Evolutionary conservation across 2,797 vertebrate species (phyloP), one percentile per base, ranked within the genome.

Genomic region (Ptychadena robeensis): DNA sequence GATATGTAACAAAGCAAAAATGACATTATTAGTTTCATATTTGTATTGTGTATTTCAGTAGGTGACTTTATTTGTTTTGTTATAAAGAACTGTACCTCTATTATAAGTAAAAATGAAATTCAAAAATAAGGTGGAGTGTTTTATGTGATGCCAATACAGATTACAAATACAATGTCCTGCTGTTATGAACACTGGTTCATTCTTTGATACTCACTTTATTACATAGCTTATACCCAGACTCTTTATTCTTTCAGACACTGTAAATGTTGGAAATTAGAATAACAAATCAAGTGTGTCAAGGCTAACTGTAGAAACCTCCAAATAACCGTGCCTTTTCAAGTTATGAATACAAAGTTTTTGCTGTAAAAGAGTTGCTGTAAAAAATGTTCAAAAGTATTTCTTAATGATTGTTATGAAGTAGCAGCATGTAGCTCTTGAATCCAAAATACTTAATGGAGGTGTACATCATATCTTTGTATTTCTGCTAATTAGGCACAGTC

Each of bases 161-260:
- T 53, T 79, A 32, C 14, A n/a, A 59, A 70, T n/a, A 79, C 28
- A 14, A 30, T 61, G 2, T 57, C 77, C 67, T 61, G 66, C 67
- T 80, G 77, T 61, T 71, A 61, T 61, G 28, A 22, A 71, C 34
- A 12, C 67, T 70, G 0, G 6, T 71, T 70, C 70, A 37, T 70
- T 80, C 27, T 71, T 61, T 80, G 64, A 61, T 71, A 61, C 38
- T 30, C 44, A 68, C 67, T 32, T 63, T 27, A 27, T 34, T 12
- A 70, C 32, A 59, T 37, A 61, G 25, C 15, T 30, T 8, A 70
- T 22, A 69, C 6, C 32, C 63, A 32, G 48, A 44, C 14, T 69
- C 6, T 70, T 38, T 66, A 37, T 69, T 53, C 30, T 79, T 59
- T 14, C 28, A 65, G 27, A 40, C 65, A 37, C 25, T 63, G 59